Evolutionary conservation across 2,113 vertebrate genomes (phyloP), one percentile per base, ranked within the genome.

Genomic region (Xiphias gladius): DNA sequence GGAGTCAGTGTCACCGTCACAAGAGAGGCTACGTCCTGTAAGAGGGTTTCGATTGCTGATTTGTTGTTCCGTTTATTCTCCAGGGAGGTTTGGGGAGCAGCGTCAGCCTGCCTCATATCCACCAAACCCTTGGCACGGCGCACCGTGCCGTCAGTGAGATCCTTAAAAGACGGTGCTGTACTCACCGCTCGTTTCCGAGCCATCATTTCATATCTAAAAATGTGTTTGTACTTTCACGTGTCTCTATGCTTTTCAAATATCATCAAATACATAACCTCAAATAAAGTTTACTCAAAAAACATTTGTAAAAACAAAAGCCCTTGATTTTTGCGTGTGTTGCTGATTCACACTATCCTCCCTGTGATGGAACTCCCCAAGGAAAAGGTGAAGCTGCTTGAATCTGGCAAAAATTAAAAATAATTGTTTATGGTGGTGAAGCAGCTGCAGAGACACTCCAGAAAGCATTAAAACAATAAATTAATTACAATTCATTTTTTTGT

Each of bases 1-100:
- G 32, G 43, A 82, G 62, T 85, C 69, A 86, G 35, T 13, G 30
- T 76, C 58, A 76, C 5, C 0, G 2, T 10, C 3, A 71, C 26
- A 20, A 28, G 30, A 74, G 30, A 39, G 12, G 30, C 32, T 17
- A 54, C 32, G 11, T 11, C n/a, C 57, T 26, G 0, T 17, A 35
- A 32, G 59, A 58, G 58, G 73, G 7, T 73, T 82, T 12, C 17
- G 26, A 76, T 32, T 22, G 63, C 32, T 37, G 24, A 28, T 71
- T 30, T 41, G 32, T 35, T 71, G 1, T 20, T 69, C 22, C 19
- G 6, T 41, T n/a, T 58, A 12, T 50, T 79, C 62, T n/a, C 28
- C 24, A 2, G 62, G 37, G 46, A n/a, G 14, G 19, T 63, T 46
- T 19, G 35, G 66, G 4, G 66, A 70, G 76, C 58, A 24, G 26